Evolutionary conservation across 2,113 vertebrate genomes (phyloP), one percentile per base, ranked within the genome.

Genomic region (Hippocampus barbouri): DNA sequence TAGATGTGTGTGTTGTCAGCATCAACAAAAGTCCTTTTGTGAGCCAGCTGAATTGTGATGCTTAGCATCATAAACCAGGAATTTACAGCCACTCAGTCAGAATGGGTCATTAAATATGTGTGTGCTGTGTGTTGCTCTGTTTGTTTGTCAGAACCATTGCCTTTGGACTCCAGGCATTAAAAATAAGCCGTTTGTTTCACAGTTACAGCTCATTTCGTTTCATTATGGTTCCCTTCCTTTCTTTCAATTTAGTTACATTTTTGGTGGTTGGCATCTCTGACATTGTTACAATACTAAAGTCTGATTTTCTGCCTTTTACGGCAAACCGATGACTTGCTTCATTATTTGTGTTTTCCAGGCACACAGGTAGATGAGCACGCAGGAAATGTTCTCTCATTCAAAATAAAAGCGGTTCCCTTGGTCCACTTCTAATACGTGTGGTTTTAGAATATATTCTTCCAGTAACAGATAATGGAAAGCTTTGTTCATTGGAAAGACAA

Each of bases 71-170:
- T 89, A 86, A 90, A 87, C 74, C 74, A 83, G 62, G 75, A 83
- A 86, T 87, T 87, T 88, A 87, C 65, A 73, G 59, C 77, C 79
- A 74, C 83, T 87, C 82, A 82, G 69, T 82, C 72, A 82, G 74
- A 76, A 86, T 75, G 83, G 83, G 66, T 79, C 86, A 83, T 89
- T 87, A 89, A 85, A 75, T 71, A 51, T 62, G 30, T 78, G 73
- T 38, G 60, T 9, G 15, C 12, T 49, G 18, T 83, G 70, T 85
- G 70, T 81, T 73, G 75, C 68, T 72, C 71, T 79, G 76, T 75
- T 43, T 81, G 68, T 81, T 73, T 88, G 76, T 86, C 77, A 74
- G 73, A 81, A 84, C 65, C 23, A 62, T 73, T 41, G 53, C 75
- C 76, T 81, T 85, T 85, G 81, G 40, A 83, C 70, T 81, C 14